Percentiles rank a stretch among this genome's conserved stretches.
Evolutionary conservation across 2,888 invertebrate genomes (phyloP).

Genomic region (Mimachlamys varia): DNA sequence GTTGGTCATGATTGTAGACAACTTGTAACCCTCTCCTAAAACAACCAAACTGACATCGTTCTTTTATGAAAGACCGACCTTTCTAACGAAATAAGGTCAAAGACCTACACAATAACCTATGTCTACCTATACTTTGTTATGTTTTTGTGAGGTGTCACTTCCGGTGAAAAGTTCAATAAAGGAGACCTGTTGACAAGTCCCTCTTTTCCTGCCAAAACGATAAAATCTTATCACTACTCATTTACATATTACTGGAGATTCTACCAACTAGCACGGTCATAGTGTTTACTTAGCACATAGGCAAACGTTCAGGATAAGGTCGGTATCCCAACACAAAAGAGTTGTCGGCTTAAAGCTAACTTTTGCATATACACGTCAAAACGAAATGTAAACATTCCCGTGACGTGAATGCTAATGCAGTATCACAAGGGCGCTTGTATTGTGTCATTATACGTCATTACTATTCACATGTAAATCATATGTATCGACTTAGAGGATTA

Average conservation of each 20-base stretch:
- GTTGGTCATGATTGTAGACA: too few relatives aligned
- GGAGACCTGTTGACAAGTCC: neutral
- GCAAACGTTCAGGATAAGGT: neutral
- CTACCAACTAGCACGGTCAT: neutral
- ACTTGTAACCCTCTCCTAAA: too few relatives aligned
- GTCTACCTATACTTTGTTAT: neutral
- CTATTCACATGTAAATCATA: neutral
- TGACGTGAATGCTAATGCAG: constrained; percentile 16
- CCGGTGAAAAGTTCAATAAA: neutral
- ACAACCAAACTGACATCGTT: too few relatives aligned
- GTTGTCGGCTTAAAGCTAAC: neutral
- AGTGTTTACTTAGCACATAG: neutral
- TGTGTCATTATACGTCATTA: neutral
- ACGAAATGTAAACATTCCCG: neutral
- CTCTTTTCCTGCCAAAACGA: neutral
- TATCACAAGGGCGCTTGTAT: constrained; percentile 23
- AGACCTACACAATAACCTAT: too few relatives aligned
- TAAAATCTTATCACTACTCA: neutral
- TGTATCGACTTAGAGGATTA: neutral
- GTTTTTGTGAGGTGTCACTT: neutral
- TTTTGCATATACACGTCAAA: neutral
- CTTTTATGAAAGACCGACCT: too few relatives aligned
- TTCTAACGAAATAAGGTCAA: too few relatives aligned
- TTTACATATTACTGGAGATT: neutral
- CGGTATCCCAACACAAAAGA: neutral